Conservation (phyloP, 2,888 invertebrate genomes). For the Cerceris ruficornis region DNA sequence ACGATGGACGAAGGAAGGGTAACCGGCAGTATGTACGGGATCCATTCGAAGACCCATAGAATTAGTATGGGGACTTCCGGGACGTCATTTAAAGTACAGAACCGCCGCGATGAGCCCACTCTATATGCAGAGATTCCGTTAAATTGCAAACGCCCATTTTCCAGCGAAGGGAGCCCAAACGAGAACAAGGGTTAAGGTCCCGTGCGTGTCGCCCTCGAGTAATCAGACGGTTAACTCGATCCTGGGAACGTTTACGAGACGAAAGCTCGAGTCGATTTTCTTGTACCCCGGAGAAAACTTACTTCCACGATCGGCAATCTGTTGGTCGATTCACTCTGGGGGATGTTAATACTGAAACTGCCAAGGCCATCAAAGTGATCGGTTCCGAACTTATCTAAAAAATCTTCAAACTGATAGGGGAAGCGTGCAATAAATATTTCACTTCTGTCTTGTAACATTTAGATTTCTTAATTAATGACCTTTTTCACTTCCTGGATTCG, state of each 20-base stretch:
- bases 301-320: background rate
- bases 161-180: slow-evolving; percentile 46
- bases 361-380: no score
- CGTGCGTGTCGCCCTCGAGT: slow-evolving; percentile 54
- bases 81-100: slow-evolving; percentile 69
- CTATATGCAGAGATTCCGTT: slow-evolving; percentile 77
- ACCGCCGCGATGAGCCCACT: slow-evolving; percentile 71
- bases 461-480: no score
- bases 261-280: slow-evolving; percentile 50
- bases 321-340: slow-evolving; percentile 11
- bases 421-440: no score
- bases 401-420: no score
- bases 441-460: no score
- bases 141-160: slow-evolving; percentile 74
- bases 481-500: no score
- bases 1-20: slow-evolving; percentile 34
- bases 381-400: no score
- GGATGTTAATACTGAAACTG: slow-evolving; percentile 33
- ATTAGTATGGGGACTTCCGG: slow-evolving; percentile 72
- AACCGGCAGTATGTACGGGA: slow-evolving; percentile 16
- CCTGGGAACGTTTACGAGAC: slow-evolving; percentile 52
- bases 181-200: slow-evolving; percentile 48
- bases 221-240: slow-evolving; percentile 63
- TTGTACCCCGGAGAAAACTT: slow-evolving; percentile 41
- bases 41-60: slow-evolving; percentile 66